phyloP scores from a whole-genome alignment of 2,797 vertebrate genomes.

The Apogon talboti region DNA sequence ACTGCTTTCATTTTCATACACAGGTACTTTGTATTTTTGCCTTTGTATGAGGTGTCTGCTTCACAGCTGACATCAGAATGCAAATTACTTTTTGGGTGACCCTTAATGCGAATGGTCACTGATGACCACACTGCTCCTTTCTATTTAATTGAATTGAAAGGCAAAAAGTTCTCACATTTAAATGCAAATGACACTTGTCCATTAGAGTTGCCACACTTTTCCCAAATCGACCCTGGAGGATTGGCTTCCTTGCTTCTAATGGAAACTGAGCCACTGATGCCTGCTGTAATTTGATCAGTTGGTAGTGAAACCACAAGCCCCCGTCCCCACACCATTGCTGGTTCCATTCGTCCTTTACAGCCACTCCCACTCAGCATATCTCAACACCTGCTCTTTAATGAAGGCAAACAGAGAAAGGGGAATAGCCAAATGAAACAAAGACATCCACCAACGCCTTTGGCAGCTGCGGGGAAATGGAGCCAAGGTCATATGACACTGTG shows the following conservation, averaged over 20 bases:
- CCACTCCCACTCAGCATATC: slow-evolving; percentile 76
- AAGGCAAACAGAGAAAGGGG: slow-evolving; percentile 66
- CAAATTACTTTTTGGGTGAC: slow-evolving; percentile 46
- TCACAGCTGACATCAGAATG: slow-evolving; percentile 30
- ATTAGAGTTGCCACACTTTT: slow-evolving; percentile 66
- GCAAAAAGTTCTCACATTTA: slow-evolving; percentile 62
- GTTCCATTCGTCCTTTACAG: slow-evolving; percentile 63
- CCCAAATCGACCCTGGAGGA: slow-evolving; percentile 62
- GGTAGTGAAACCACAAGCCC: slow-evolving; percentile 71
- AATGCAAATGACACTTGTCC: slow-evolving; percentile 64
- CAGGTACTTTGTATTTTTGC: slow-evolving; percentile 5
- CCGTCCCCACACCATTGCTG: slow-evolving; percentile 35
- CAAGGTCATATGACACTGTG: slow-evolving; percentile 63
- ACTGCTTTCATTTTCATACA: background rate
- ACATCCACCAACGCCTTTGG: slow-evolving; percentile 59
- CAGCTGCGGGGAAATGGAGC: slow-evolving; percentile 66
- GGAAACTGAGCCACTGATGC: slow-evolving; percentile 74
- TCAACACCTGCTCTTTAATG: slow-evolving; percentile 83
- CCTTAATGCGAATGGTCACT: slow-evolving; percentile 31
- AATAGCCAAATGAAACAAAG: slow-evolving; percentile 72
- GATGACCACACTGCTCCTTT: slow-evolving; percentile 14
- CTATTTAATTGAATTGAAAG: slow-evolving; percentile 53
- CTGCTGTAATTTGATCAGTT: slow-evolving; percentile 80
- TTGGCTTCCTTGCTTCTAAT: slow-evolving; percentile 69
- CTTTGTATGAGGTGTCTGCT: slow-evolving; percentile 32